A percentile compares a stretch with the other conserved stretches of the same genome.
These are phyloP conservation scores for Ladona fulva DNA, from an alignment of 1,140 invertebrate genomes.

Conservation along the genomic window DNA sequence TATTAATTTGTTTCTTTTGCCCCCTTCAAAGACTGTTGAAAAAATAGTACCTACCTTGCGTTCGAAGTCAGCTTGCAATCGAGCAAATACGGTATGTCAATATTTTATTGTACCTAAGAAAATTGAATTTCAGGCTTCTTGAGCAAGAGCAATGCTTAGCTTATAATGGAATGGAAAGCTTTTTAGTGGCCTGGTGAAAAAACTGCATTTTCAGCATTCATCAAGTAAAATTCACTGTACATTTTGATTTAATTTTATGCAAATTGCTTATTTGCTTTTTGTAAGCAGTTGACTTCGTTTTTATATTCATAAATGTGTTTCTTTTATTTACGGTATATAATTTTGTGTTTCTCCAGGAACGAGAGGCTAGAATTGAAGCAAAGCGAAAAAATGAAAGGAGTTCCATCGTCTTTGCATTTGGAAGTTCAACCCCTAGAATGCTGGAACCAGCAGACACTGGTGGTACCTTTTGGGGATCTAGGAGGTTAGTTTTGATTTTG, in stretches of 20 bases:
- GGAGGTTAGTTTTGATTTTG: constrained; percentile 41
- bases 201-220: background rate
- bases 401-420: constrained; percentile 71
- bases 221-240: background rate
- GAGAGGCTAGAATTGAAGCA: constrained; percentile 70
- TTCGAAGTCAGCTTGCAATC: constrained; percentile 8
- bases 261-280: constrained; percentile 8
- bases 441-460: constrained; percentile 70
- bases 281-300: background rate
- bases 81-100: constrained; percentile 5
- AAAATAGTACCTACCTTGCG: background rate
- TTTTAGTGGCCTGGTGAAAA: background rate
- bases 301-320: background rate
- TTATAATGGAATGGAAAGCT: background rate
- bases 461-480: constrained; percentile 68
- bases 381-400: constrained; percentile 58
- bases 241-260: background rate
- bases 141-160: background rate
- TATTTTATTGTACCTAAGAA: background rate
- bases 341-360: constrained; percentile 41
- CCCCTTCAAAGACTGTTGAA: background rate
- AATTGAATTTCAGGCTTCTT: background rate
- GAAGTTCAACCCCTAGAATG: constrained; percentile 78
- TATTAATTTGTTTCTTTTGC: background rate
- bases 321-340: background rate